Evolutionary conservation across 1,140 invertebrate genomes (phyloP).

Genomic region (Aphaenogaster floridana): DNA sequence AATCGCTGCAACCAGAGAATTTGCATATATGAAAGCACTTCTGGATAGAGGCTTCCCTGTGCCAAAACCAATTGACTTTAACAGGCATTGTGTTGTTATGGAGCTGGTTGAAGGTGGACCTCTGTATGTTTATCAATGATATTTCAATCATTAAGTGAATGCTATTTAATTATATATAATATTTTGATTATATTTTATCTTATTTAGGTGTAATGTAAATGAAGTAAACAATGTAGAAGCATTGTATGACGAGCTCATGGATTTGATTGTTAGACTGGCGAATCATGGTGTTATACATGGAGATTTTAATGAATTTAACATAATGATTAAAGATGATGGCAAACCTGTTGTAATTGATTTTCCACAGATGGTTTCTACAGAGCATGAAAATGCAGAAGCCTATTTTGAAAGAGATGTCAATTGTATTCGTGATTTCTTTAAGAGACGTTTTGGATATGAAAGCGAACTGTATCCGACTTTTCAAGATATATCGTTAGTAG

Average conservation of each 20-base stretch:
- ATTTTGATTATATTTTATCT: slow-evolving; percentile 24
- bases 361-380: slow-evolving; percentile 99
- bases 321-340: slow-evolving; percentile 95
- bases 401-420: slow-evolving; percentile 98
- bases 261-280: slow-evolving; percentile 96
- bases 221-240: slow-evolving; percentile 92
- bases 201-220: slow-evolving; percentile 92
- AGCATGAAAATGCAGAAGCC: slow-evolving; percentile 96
- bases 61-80: slow-evolving; percentile 97
- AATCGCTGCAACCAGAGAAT: slow-evolving; percentile 98
- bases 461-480: slow-evolving; percentile 96
- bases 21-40: slow-evolving; percentile 98
- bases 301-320: slow-evolving; percentile 99
- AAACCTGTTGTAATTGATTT: slow-evolving; percentile 98
- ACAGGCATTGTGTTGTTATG: slow-evolving; percentile 99
- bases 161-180: neutral
- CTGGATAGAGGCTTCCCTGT: slow-evolving; percentile 97
- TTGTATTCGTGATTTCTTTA: slow-evolving; percentile 97
- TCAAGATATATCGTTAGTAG: slow-evolving; percentile 90
- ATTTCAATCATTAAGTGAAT: neutral
- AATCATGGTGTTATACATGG: slow-evolving; percentile 99
- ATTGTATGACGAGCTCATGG: slow-evolving; percentile 98
- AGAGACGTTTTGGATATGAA: slow-evolving; percentile 96
- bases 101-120: slow-evolving; percentile 94
- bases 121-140: slow-evolving; percentile 85